A percentile compares a stretch with the other conserved stretches of the same genome.
These are phyloP conservation scores for Nephrotoma flavescens DNA, from an alignment of 2,888 invertebrate genomes.

Conservation along the genomic window DNA sequence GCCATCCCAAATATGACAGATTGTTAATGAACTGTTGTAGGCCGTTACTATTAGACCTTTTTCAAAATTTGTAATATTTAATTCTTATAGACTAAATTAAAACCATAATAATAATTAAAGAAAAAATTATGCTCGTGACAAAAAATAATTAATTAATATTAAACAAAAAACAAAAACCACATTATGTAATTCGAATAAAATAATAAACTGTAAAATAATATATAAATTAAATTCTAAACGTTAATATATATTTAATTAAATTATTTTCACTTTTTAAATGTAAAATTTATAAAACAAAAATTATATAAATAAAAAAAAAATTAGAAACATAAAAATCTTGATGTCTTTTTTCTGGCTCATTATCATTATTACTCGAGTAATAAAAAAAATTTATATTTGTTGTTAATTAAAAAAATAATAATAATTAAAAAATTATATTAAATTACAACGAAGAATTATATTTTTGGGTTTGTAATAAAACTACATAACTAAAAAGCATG, in stretches of 20 bases:
- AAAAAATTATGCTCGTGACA: not conserved
- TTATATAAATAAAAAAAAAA: not conserved
- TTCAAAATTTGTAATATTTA: not conserved
- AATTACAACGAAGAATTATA: not conserved
- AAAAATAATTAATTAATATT: not conserved
- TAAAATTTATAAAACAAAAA: conserved; percentile 3
- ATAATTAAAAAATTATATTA: not conserved
- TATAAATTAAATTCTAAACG: conserved; percentile 2
- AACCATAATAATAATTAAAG: not conserved
- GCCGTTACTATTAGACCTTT: not conserved
- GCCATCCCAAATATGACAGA: not conserved
- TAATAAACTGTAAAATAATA: not conserved
- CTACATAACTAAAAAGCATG: not conserved
- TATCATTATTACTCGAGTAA: not conserved
- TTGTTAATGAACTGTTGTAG: not conserved
- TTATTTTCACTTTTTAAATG: not conserved
- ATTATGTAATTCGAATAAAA: not conserved
- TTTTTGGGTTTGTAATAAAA: not conserved
- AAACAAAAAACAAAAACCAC: not conserved
- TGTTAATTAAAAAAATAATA: not conserved
- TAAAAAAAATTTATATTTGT: not conserved
- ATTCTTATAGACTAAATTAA: not conserved
- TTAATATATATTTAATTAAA: conserved; percentile 1
- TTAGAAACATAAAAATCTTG: not conserved
- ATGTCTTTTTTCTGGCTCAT: conserved; percentile 4